A percentile compares a stretch with the other conserved stretches of the same genome.
Evolutionary conservation across 1,140 invertebrate species (phyloP).

Genomic region (Drosophila athabasca): DNA sequence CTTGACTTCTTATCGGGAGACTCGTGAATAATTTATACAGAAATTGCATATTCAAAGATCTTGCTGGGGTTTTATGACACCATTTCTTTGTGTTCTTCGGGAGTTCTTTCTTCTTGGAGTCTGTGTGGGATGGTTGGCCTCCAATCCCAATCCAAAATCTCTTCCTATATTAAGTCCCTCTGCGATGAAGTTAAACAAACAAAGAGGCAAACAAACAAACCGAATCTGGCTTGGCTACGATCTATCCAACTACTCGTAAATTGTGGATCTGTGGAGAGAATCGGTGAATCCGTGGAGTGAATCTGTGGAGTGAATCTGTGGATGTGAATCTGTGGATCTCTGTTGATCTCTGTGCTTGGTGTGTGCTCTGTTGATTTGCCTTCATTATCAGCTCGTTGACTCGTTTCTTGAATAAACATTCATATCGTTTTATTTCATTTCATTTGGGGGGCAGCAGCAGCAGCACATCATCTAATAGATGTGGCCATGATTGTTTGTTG

Average conservation of each 20-base stretch:
- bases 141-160: conserved; percentile 9
- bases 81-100: too few species aligned
- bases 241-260: conserved; percentile 26
- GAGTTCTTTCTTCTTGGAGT: too few species aligned
- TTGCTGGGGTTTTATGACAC: too few species aligned
- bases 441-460: background rate
- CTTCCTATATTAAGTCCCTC: conserved; percentile 29
- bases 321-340: conserved; percentile 5
- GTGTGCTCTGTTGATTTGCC: conserved; percentile 43
- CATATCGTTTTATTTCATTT: too few species aligned
- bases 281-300: background rate
- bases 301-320: background rate
- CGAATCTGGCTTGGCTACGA: conserved; percentile 22
- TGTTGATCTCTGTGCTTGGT: conserved; percentile 12
- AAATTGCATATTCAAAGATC: too few species aligned
- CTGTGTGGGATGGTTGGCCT: conserved; percentile 24
- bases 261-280: conserved; percentile 9
- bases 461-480: conserved; percentile 13
- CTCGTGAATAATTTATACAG: too few species aligned
- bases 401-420: conserved; percentile 62
- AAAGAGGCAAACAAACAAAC: conserved; percentile 31
- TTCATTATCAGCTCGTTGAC: conserved; percentile 63
- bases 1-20: too few species aligned
- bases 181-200: conserved; percentile 36
- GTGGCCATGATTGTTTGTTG: conserved; percentile 46